Evolutionary conservation across 1,140 invertebrate genomes (phyloP).

Genomic region (Acromyrmex charruanus): DNA sequence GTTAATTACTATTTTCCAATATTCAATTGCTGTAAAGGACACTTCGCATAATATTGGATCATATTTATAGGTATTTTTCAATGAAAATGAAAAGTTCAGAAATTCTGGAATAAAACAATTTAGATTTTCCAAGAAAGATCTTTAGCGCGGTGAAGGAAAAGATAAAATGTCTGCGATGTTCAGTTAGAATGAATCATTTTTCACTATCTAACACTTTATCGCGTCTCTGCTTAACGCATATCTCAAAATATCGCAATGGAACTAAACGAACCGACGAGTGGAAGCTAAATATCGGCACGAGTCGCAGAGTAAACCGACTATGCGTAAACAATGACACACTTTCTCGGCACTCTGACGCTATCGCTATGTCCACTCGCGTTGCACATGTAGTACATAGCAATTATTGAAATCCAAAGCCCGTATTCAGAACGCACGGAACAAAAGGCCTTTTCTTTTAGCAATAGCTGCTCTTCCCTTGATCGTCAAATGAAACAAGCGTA

Average conservation of each 20-base stretch:
- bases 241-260: constrained; percentile 49
- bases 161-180: neutral
- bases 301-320: constrained; percentile 56
- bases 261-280: constrained; percentile 41
- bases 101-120: neutral
- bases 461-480: neutral
- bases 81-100: neutral
- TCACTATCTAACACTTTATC: constrained; percentile 49
- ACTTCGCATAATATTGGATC: neutral
- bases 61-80: neutral
- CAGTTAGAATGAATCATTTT: constrained; percentile 24
- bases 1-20: no score
- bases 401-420: constrained; percentile 33
- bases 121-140: neutral
- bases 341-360: constrained; percentile 52
- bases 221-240: constrained; percentile 29
- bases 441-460: constrained; percentile 24
- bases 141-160: neutral
- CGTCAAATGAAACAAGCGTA: neutral
- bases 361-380: constrained; percentile 28
- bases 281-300: constrained; percentile 52
- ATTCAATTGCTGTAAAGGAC: no score
- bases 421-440: constrained; percentile 32
- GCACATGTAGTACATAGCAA: constrained; percentile 27
- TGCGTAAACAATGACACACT: constrained; percentile 64